Evolutionary conservation across 2,797 vertebrate genomes (phyloP).

Genomic region (Sebastes diaconus): DNA sequence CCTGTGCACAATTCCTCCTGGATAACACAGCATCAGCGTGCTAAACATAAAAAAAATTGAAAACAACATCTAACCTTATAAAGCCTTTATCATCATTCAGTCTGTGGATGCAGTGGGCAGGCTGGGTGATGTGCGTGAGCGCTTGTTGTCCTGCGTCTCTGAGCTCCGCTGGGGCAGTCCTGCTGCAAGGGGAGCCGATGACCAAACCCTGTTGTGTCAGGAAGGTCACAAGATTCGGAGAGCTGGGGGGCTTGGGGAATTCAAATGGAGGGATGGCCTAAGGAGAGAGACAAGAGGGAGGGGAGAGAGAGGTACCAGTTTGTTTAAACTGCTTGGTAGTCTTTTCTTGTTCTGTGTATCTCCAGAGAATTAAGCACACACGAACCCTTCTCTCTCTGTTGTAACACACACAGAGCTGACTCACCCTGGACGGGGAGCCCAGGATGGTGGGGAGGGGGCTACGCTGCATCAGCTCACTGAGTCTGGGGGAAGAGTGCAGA

Average conservation of each 20-base stretch:
- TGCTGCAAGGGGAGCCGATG: conserved; percentile 85
- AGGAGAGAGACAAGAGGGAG: neutral
- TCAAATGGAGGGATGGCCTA: conserved; percentile 91
- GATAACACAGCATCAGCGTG: neutral
- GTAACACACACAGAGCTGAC: neutral
- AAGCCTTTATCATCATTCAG: conserved; percentile 65
- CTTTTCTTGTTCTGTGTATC: neutral
- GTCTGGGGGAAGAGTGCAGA: conserved; percentile 91
- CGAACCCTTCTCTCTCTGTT: neutral
- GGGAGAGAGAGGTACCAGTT: neutral
- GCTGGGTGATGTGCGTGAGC: conserved; percentile 76
- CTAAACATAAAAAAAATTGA: neutral
- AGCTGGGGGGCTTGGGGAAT: conserved; percentile 91
- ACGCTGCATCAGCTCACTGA: conserved; percentile 95
- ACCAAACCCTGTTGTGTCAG: conserved; percentile 91
- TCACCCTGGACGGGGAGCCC: conserved; percentile 95
- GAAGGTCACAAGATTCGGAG: conserved; percentile 91
- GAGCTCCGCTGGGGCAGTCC: conserved; percentile 84
- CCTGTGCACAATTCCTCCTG: neutral
- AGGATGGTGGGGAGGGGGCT: conserved; percentile 95
- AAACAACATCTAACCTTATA: conserved; percentile 57
- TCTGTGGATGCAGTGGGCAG: conserved; percentile 72
- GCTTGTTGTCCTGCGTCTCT: conserved; percentile 83
- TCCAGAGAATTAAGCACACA: neutral
- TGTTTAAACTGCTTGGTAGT: neutral